Percentiles rank a stretch among this genome's conserved stretches.
phyloP scores from a whole-genome alignment of 2,113 vertebrate species.

The Malurus melanocephalus region DNA sequence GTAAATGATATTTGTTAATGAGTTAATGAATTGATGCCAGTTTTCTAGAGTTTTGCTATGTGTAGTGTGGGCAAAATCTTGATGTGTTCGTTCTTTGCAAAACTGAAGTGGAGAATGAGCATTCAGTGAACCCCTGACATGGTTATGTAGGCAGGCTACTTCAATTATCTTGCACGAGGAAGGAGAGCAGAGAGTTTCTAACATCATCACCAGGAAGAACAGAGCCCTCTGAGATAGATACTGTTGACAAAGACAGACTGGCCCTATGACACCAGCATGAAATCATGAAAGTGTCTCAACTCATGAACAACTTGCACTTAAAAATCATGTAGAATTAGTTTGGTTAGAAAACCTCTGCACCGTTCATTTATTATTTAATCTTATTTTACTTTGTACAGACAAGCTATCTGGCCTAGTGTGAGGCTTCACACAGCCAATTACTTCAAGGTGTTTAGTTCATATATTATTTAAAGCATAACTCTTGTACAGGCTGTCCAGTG shows the following conservation, averaged over 20 bases:
- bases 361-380: conserved; percentile 89
- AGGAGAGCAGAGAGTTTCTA: not conserved
- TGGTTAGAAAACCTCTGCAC: conserved; percentile 71
- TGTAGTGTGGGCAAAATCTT: not conserved
- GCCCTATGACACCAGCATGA: conserved; percentile 16
- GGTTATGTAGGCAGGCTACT: not conserved
- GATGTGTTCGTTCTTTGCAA: not conserved
- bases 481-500: conserved; percentile 83
- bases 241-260: conserved; percentile 47
- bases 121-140: not conserved
- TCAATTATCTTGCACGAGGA: not conserved
- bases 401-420: conserved; percentile 80
- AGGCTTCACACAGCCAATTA: conserved; percentile 83
- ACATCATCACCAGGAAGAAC: not conserved
- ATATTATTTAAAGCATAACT: conserved; percentile 85
- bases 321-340: conserved; percentile 51
- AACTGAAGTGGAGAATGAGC: not conserved
- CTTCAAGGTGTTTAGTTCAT: conserved; percentile 88
- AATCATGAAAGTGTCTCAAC: conserved; percentile 28
- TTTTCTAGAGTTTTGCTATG: conserved; percentile 34
- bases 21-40: conserved; percentile 19
- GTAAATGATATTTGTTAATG: not conserved
- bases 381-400: conserved; percentile 87
- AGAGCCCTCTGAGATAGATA: not conserved
- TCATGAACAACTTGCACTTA: conserved; percentile 29